phyloP scores from a whole-genome alignment of 2,888 invertebrate species.

The Venusia cambrica region DNA sequence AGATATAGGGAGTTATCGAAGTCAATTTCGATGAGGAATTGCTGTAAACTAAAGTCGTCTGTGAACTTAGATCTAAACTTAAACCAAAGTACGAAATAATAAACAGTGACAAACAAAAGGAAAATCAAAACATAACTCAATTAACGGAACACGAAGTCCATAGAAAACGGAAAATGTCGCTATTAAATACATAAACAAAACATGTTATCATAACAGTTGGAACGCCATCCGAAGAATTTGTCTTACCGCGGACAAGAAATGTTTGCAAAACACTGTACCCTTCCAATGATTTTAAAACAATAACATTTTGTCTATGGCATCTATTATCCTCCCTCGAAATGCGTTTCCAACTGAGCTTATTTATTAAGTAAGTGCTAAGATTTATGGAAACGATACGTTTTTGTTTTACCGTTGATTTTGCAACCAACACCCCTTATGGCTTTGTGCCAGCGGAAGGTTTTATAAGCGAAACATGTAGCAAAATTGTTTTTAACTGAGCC shows the following conservation, averaged over 20 bases:
- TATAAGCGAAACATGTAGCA: conserved; percentile 50
- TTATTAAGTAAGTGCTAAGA: conserved; percentile 59
- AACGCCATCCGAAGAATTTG: conserved; percentile 76
- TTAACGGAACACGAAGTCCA: conserved; percentile 52
- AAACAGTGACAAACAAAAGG: conserved; percentile 24
- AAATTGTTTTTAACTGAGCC: conserved; percentile 33
- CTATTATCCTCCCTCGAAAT: conserved; percentile 59
- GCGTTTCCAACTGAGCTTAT: conserved; percentile 52
- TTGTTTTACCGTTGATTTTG: conserved; percentile 68
- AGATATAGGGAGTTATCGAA: neutral
- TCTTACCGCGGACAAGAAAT: conserved; percentile 60
- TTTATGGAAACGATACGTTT: conserved; percentile 79
- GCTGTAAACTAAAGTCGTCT: conserved; percentile 38
- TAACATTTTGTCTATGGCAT: conserved; percentile 47
- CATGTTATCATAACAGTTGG: conserved; percentile 73
- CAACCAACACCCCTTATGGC: conserved; percentile 79
- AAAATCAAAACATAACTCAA: conserved; percentile 49
- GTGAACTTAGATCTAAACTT: conserved; percentile 31
- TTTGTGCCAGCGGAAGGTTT: conserved; percentile 76
- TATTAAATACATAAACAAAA: conserved; percentile 75
- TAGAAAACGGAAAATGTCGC: conserved; percentile 67
- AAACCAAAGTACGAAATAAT: conserved; percentile 23
- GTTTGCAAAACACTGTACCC: conserved; percentile 74
- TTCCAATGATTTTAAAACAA: conserved; percentile 63
- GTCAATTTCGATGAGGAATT: conserved; percentile 7